phyloP scores from a whole-genome alignment of 35 echinoderm and acorn worm genomes.

The Stichopus chloronotus region DNA sequence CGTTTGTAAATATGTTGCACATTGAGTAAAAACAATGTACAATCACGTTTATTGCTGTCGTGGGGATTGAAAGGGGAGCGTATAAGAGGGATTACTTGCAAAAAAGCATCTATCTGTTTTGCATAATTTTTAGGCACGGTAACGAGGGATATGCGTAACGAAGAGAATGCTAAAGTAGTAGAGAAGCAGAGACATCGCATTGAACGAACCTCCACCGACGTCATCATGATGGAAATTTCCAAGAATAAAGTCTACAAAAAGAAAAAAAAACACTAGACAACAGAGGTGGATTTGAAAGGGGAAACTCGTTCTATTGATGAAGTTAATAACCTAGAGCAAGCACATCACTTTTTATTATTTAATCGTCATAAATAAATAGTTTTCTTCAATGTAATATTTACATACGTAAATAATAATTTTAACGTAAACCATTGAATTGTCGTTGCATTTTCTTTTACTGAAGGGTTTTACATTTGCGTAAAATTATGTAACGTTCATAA shows the following conservation, averaged over 20 bases:
- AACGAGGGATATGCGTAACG: too few species aligned
- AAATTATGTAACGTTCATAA: neutral
- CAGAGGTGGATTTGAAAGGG: neutral
- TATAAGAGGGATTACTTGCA: too few species aligned
- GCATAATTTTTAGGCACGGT: too few species aligned
- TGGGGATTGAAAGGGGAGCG: too few species aligned
- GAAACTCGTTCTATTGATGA: conserved; percentile 13
- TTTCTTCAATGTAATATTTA: conserved; percentile 9
- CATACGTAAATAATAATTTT: conserved; percentile 1
- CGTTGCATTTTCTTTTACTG: neutral
- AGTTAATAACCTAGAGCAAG: neutral
- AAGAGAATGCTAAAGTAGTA: too few species aligned
- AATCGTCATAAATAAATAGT: conserved; percentile 7
- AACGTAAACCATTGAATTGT: neutral
- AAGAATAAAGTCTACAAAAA: neutral
- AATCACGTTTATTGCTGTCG: too few species aligned
- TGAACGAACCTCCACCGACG: too few species aligned
- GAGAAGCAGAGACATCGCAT: too few species aligned
- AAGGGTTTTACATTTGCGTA: neutral
- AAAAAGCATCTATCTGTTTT: too few species aligned
- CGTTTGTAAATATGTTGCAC: too few species aligned
- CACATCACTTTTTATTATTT: neutral
- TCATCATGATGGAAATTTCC: neutral
- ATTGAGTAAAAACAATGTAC: too few species aligned
- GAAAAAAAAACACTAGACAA: neutral